phyloP scores from a whole-genome alignment of 2,113 vertebrate species.

The Sebastes fasciatus region DNA sequence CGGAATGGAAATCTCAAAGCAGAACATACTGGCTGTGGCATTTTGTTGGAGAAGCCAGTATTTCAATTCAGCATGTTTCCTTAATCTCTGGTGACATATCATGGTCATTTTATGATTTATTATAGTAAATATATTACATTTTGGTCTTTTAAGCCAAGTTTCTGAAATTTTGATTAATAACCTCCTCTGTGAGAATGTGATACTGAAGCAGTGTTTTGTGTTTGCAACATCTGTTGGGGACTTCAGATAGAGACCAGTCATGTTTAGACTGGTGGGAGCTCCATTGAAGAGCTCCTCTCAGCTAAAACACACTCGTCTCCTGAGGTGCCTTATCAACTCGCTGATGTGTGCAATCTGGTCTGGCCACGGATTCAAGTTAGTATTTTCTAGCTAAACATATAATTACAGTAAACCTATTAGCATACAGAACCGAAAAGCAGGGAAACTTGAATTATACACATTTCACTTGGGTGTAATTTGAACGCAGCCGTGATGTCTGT shows the following conservation, averaged over 20 bases:
- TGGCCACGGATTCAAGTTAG: not conserved
- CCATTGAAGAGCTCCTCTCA: slow-evolving; percentile 3
- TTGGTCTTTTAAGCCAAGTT: not conserved
- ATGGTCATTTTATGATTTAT: no score
- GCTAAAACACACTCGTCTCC: slow-evolving; percentile 1
- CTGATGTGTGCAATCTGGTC: slow-evolving; percentile 9
- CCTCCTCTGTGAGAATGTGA: not conserved
- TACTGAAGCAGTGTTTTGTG: not conserved
- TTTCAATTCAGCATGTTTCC: no score
- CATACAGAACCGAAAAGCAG: not conserved
- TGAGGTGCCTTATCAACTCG: slow-evolving; percentile 10
- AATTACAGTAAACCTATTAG: slow-evolving; percentile 4
- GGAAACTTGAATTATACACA: not conserved
- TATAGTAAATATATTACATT: no score
- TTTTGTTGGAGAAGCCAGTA: no score
- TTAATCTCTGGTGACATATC: no score
- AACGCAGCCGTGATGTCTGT: not conserved
- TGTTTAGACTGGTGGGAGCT: not conserved
- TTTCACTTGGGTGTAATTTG: not conserved
- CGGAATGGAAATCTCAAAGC: no score
- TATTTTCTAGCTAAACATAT: not conserved
- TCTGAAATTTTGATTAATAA: not conserved
- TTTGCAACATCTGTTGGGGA: not conserved
- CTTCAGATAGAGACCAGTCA: not conserved
- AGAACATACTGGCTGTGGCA: no score